Percentiles rank a stretch among this genome's conserved stretches.
phyloP scores from a whole-genome alignment of 2,797 vertebrate species.

The Rhinella marina region DNA sequence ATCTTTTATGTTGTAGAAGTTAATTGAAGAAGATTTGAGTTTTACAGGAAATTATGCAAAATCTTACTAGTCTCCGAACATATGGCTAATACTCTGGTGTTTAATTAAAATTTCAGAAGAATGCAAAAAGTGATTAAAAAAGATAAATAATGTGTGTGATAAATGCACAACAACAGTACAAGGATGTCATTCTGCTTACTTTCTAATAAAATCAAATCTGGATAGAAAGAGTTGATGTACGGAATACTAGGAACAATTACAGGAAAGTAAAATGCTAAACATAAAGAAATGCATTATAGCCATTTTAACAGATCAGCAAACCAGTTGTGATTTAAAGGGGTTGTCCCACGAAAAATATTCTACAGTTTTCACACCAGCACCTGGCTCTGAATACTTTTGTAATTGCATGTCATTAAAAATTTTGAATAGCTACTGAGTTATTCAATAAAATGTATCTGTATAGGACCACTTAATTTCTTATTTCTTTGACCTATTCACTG shows the following conservation, averaged over 20 bases:
- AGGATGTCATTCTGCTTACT: neutral
- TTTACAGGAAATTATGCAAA: neutral
- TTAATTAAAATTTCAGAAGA: slow-evolving; percentile 3
- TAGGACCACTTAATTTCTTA: too few relatives aligned
- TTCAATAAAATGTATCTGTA: too few relatives aligned
- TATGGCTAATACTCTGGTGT: slow-evolving; percentile 15
- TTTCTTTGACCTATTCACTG: too few relatives aligned
- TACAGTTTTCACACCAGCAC: too few relatives aligned
- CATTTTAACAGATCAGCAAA: slow-evolving; percentile 36
- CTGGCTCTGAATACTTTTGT: too few relatives aligned
- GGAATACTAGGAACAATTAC: neutral
- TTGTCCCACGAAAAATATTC: too few relatives aligned
- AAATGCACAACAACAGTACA: slow-evolving; percentile 10
- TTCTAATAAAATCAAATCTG: slow-evolving; percentile 21
- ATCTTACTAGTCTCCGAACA: neutral
- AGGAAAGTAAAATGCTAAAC: slow-evolving; percentile 6
- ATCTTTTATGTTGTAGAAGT: neutral
- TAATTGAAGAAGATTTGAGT: neutral
- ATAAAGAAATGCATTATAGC: slow-evolving; percentile 24
- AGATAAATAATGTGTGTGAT: slow-evolving; percentile 17
- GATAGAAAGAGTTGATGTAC: neutral
- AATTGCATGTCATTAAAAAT: too few relatives aligned
- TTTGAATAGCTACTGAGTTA: too few relatives aligned
- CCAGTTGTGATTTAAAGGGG: slow-evolving; percentile 7
- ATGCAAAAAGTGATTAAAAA: slow-evolving; percentile 11